phyloP scores from a whole-genome alignment of 1,140 invertebrate genomes.

The Macrotrachela quadricornifera region DNA sequence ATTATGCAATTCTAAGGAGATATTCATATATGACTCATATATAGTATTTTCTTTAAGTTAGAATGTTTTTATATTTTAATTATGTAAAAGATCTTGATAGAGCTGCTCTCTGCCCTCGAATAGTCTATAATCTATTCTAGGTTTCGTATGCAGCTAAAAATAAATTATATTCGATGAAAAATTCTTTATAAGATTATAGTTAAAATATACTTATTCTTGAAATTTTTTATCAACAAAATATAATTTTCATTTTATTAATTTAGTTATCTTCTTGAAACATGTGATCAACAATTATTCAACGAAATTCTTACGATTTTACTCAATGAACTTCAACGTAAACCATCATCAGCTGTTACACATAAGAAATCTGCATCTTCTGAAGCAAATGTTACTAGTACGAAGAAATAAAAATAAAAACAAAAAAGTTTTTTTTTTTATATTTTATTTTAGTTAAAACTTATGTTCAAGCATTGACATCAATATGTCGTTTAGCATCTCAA shows the following conservation, averaged over 20 bases:
- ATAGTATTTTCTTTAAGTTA: no score
- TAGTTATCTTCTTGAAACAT: slow-evolving; percentile 69
- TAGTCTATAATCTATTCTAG: neutral
- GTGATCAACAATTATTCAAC: slow-evolving; percentile 60
- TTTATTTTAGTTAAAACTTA: neutral
- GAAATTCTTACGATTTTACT: slow-evolving; percentile 70
- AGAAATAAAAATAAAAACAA: no score
- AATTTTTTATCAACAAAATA: neutral
- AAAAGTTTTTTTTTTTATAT: no score
- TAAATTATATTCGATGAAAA: neutral
- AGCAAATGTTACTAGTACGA: no score
- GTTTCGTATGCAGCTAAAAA: neutral
- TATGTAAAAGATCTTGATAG: neutral
- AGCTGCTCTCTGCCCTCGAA: neutral
- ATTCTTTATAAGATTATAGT: neutral
- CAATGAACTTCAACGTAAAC: slow-evolving; percentile 46
- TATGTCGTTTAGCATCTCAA: slow-evolving; percentile 68
- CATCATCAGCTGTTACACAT: slow-evolving; percentile 50
- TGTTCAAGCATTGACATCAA: slow-evolving; percentile 15
- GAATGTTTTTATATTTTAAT: no score
- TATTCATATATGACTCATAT: neutral
- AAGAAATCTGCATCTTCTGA: slow-evolving; percentile 57
- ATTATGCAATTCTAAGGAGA: neutral
- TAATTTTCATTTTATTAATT: slow-evolving; percentile 23
- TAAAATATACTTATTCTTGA: neutral